Percentiles rank a stretch among this genome's conserved stretches.
Evolutionary conservation across 2,113 vertebrate species (phyloP).

Genomic region (Pachycephala philippinensis): DNA sequence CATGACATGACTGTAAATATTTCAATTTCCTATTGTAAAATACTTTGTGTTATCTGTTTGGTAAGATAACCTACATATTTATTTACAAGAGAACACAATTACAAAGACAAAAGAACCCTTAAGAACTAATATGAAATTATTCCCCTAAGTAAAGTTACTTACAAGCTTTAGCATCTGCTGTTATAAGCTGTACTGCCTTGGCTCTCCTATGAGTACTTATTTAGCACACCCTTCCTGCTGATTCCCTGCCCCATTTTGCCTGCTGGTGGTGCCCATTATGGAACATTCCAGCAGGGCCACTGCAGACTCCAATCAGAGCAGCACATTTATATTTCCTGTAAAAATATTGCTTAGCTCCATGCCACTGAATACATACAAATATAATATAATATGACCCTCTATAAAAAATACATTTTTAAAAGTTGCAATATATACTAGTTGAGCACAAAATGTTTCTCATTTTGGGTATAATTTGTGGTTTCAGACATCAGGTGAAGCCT

Average conservation of each 20-base stretch:
- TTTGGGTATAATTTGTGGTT: neutral
- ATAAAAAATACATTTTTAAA: neutral
- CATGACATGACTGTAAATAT: neutral
- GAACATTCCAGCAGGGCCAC: neutral
- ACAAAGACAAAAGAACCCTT: neutral
- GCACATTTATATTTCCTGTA: neutral
- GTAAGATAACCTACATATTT: neutral
- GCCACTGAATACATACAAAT: neutral
- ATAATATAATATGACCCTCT: neutral
- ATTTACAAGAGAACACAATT: neutral
- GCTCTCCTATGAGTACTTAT: neutral
- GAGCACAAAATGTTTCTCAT: neutral
- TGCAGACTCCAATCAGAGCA: neutral
- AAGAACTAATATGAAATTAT: slow-evolving; percentile 9
- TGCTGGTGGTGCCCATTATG: neutral
- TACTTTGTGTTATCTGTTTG: neutral
- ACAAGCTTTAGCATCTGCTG: neutral
- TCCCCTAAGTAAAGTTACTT: neutral
- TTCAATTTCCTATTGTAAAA: neutral
- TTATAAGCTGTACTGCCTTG: neutral
- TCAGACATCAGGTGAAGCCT: neutral
- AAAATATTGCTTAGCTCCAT: neutral
- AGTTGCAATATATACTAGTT: neutral
- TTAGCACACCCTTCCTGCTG: neutral
- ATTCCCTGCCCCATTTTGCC: neutral